Conservation (phyloP, 1,140 invertebrate genomes). For the Procambarus clarkii region DNA sequence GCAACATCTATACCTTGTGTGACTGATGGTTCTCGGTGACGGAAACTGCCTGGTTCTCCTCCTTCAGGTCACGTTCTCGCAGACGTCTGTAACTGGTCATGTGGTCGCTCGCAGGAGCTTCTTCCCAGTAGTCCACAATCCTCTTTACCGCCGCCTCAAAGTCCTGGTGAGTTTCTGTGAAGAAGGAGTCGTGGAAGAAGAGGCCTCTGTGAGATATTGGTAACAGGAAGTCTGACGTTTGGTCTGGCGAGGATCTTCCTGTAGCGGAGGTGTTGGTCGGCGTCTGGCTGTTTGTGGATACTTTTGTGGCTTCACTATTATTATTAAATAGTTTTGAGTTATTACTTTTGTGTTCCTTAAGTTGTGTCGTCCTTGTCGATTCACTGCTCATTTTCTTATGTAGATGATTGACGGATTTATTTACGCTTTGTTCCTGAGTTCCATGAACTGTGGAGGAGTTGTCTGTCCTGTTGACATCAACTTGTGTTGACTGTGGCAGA, state of each 20-base stretch:
- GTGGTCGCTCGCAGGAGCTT: neutral
- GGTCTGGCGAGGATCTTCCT: neutral
- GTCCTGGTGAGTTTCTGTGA: conserved; percentile 16
- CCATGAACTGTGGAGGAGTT: neutral
- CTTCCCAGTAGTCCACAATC: neutral
- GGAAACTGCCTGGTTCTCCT: conserved; percentile 55
- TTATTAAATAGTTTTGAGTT: neutral
- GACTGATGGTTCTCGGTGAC: conserved; percentile 36
- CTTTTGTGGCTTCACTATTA: neutral
- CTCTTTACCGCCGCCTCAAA: conserved; percentile 41
- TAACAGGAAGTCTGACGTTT: conserved; percentile 17
- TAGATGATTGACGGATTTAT: neutral
- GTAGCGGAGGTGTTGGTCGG: no score
- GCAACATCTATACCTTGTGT: conserved; percentile 32
- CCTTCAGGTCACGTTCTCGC: conserved; percentile 25
- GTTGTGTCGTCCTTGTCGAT: neutral
- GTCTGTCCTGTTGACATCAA: neutral
- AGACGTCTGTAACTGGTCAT: conserved; percentile 34
- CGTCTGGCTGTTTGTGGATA: neutral
- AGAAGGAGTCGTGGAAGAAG: conserved; percentile 50
- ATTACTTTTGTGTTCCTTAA: no score
- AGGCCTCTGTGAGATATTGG: conserved; percentile 37
- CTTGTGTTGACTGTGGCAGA: neutral
- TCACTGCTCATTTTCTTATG: neutral
- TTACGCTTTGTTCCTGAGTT: neutral